Evolutionary conservation across 2,113 vertebrate genomes (phyloP).

Genomic region (Aspidoscelis tigris): DNA sequence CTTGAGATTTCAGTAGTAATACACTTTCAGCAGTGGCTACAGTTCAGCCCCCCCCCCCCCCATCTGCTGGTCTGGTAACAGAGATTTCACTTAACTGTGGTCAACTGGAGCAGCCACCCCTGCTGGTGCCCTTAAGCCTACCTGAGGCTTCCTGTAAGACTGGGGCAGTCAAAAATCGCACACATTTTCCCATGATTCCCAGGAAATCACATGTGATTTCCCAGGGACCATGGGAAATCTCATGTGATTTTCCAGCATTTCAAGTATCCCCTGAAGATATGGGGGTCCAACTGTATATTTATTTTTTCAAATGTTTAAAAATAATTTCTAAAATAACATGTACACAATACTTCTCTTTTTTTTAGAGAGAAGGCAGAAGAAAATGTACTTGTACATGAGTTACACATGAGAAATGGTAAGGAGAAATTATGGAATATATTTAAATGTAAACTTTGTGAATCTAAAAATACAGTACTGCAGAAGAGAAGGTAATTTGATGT

Average conservation of each 20-base stretch:
- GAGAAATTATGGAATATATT: constrained; percentile 14
- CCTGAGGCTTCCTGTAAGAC: no score
- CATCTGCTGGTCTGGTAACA: no score
- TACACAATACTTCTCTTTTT: constrained; percentile 34
- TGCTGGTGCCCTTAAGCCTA: no score
- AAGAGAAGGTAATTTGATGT: constrained; percentile 3
- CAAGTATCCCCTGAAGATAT: no score
- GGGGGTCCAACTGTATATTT: no score
- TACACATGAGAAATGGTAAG: constrained; percentile 78
- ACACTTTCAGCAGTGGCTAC: background rate
- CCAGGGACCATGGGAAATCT: no score
- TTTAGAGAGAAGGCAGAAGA: constrained; percentile 80
- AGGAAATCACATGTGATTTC: no score
- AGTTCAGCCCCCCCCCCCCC: background rate
- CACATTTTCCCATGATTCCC: no score
- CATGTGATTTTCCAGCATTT: no score
- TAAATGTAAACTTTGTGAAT: constrained; percentile 28
- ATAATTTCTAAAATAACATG: constrained; percentile 13
- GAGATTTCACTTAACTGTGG: no score
- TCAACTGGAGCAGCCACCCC: no score
- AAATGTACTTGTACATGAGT: constrained; percentile 67
- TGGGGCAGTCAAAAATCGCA: no score
- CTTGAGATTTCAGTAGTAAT: background rate
- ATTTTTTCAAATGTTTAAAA: background rate
- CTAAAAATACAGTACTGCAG: constrained; percentile 12